Evolutionary conservation across 2,797 vertebrate genomes (phyloP), one percentile per base, ranked within the genome.

Genomic region (Cossypha polioptera): DNA sequence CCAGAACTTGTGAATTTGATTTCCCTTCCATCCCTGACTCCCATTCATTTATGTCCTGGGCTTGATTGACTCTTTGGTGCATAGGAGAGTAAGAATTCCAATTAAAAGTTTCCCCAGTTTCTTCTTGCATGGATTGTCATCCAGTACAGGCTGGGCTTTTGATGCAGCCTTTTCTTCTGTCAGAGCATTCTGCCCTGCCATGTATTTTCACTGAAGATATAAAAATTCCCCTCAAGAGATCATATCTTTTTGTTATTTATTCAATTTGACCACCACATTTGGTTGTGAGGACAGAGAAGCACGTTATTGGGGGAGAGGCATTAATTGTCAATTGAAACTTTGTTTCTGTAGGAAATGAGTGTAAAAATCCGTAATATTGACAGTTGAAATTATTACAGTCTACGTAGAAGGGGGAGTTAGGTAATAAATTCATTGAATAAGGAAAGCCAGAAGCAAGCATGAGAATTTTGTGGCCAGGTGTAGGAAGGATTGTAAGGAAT

Each of bases 271-370:
- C 11, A 15, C 18, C 21, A 16, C 10, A 6, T 81, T 85, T 67
- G 28, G 20, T 63, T 62, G 17, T 10, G 15, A 36, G 31, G 13
- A 26, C 12, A 79, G 25, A 54, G 11, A 59, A 58, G n/a, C 29
- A 69, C 31, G n/a, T 78, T 50, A 6, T 11, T 36, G 9, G 5
- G 2, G 3, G 3, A 0, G 4, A 18, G 7, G 16, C 25, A 50
- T 59, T 25, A 51, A 33, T 19, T 7, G 0, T 55, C 17, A n/a
- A 11, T 61, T 22, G 21, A 61, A 75, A 33, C 12, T 33, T 55
- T 31, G 16, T 63, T 88, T 90, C 31, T 25, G 3, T 29, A 45
- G 35, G 33, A 80, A 80, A 50, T 45, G 8, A 17, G 10, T 16
- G 3, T 48, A 33, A 88, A 14, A 65, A 36, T 35, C 31, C n/a